Conservation (phyloP, 2,888 invertebrate genomes). For the Rotaria magnacalcarata region DNA sequence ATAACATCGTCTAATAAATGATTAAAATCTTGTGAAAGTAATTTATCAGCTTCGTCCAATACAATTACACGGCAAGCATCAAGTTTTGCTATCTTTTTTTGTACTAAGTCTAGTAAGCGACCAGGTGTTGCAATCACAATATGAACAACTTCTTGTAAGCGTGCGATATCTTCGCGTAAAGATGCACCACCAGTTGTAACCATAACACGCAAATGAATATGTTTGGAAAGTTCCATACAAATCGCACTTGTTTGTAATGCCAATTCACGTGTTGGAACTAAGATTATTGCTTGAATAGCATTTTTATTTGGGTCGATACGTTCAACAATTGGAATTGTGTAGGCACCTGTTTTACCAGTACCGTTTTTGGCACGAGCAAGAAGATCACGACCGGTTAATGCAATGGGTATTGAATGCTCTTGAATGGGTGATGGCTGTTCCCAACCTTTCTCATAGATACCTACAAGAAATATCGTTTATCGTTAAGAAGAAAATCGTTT, state of each 20-base stretch:
- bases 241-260: constrained; percentile 99
- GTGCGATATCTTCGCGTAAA: constrained; percentile 92
- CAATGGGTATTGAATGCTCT: constrained; percentile 86
- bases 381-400: constrained; percentile 91
- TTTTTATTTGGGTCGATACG: constrained; percentile 74
- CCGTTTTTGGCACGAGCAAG: constrained; percentile 98
- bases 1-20: constrained; percentile 98
- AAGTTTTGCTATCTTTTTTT: constrained; percentile 88
- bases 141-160: constrained; percentile 98
- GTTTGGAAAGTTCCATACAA: constrained; percentile 95
- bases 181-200: constrained; percentile 96
- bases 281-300: constrained; percentile 90
- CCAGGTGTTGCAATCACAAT: constrained; percentile 98
- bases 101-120: constrained; percentile 97
- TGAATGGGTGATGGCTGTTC: constrained; percentile 99
- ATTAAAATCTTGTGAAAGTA: constrained; percentile 96
- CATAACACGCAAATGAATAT: constrained; percentile 94
- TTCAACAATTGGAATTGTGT: constrained; percentile 95
- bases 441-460: constrained; percentile 98
- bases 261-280: constrained; percentile 95
- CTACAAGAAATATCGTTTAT: constrained; percentile 66
- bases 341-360: constrained; percentile 98
- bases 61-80: constrained; percentile 91
- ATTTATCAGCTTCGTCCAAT: constrained; percentile 96
- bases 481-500: too few species aligned